These are phyloP conservation scores for Clamator glandarius DNA, from an alignment of 2,797 vertebrate genomes.

Conservation along the genomic window DNA sequence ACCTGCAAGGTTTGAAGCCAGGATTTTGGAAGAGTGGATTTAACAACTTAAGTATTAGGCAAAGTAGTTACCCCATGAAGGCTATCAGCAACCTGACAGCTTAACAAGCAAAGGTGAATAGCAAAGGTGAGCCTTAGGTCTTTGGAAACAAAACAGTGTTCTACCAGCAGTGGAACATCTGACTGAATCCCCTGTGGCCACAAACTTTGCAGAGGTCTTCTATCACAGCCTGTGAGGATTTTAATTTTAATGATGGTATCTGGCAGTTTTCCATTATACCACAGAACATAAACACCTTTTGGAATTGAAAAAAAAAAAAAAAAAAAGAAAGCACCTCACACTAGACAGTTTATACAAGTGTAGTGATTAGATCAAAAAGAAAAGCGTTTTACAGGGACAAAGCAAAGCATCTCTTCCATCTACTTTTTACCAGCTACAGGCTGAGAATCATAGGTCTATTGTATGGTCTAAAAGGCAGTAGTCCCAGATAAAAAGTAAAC, in stretches of 20 bases:
- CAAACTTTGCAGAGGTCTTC: not conserved
- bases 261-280: conserved; percentile 6
- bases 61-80: not conserved
- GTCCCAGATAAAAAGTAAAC: not conserved
- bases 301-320: not conserved
- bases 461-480: not conserved
- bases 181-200: not conserved
- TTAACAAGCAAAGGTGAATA: too few species aligned
- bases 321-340: not conserved
- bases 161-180: not conserved
- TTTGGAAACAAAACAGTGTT: conserved; percentile 6
- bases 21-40: not conserved
- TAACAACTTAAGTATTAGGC: not conserved
- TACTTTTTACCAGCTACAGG: not conserved
- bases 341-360: not conserved
- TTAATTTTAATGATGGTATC: conserved; percentile 13
- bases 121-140: not conserved
- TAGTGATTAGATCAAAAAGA: not conserved
- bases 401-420: not conserved
- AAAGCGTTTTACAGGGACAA: not conserved
- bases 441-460: not conserved
- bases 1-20: not conserved
- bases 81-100: not conserved
- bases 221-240: not conserved
- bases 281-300: not conserved